A percentile compares a stretch with the other conserved stretches of the same genome.
Evolutionary conservation across 23 tunicate species (phyloP).

Genomic region (Trididemnum miniatum): DNA sequence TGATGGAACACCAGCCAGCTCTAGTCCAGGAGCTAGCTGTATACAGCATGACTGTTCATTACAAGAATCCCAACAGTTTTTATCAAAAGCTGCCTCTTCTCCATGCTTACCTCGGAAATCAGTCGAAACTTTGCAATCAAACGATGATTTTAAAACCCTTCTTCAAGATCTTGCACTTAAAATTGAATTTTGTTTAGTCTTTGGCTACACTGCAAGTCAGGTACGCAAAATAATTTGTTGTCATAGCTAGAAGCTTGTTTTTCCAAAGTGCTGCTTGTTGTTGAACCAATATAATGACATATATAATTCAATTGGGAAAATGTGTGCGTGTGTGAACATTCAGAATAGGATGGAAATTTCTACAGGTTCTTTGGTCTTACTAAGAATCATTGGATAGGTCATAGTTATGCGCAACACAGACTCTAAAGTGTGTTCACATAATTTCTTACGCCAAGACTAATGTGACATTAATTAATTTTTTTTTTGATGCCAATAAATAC

Average conservation of each 20-base stretch:
- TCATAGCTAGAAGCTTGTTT: no score
- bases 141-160: background rate
- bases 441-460: no score
- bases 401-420: no score
- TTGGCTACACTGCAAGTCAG: constrained; percentile 69
- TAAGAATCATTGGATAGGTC: no score
- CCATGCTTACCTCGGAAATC: background rate
- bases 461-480: no score
- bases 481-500: background rate
- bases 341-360: no score
- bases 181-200: constrained; percentile 81
- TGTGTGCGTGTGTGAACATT: no score
- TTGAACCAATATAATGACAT: no score
- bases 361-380: no score
- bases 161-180: constrained; percentile 67
- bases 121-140: background rate
- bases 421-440: no score
- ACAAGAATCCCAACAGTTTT: background rate
- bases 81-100: background rate
- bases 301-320: no score
- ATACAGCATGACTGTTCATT: background rate
- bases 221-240: constrained; percentile 31
- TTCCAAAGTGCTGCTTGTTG: no score
- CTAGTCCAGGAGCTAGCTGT: background rate
- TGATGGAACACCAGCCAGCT: background rate